Evolutionary conservation across 1,140 invertebrate genomes (phyloP).

Genomic region (Palaemon carinicauda): DNA sequence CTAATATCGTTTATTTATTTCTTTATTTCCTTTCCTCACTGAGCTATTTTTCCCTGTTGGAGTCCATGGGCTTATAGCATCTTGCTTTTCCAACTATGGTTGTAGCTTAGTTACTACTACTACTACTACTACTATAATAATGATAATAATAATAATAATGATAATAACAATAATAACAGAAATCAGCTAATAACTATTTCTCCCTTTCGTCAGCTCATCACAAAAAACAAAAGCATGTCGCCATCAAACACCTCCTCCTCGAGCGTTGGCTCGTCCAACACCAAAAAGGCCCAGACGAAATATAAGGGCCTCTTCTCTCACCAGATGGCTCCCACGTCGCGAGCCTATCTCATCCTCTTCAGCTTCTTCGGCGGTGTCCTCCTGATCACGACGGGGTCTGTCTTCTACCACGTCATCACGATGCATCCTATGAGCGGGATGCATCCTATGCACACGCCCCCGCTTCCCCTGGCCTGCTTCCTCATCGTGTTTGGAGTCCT

Average conservation of each 20-base stretch:
- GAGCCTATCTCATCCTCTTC: constrained; percentile 40
- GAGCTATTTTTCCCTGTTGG: no score
- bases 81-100: no score
- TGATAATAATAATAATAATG: no score
- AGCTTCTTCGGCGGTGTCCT: constrained; percentile 30
- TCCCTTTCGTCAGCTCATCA: not conserved
- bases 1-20: no score
- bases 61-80: no score
- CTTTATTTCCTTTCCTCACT: no score
- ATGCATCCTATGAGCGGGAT: constrained; percentile 40
- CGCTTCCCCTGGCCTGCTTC: constrained; percentile 18
- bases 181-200: no score
- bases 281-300: not conserved
- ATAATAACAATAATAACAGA: no score
- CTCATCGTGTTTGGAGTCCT: constrained; percentile 6
- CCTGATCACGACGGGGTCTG: constrained; percentile 37
- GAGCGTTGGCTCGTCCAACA: not conserved
- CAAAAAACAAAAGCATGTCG: not conserved
- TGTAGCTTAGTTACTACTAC: no score
- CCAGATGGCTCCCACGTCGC: constrained; percentile 42
- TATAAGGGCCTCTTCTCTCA: constrained; percentile 41
- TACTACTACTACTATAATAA: no score
- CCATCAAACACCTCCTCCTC: not conserved
- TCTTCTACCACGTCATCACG: constrained; percentile 48
- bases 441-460: constrained; percentile 46